Percentiles rank a stretch among this genome's conserved stretches.
Evolutionary conservation across 2,888 invertebrate species (phyloP).

Genomic region (Conops quadrifasciatus): DNA sequence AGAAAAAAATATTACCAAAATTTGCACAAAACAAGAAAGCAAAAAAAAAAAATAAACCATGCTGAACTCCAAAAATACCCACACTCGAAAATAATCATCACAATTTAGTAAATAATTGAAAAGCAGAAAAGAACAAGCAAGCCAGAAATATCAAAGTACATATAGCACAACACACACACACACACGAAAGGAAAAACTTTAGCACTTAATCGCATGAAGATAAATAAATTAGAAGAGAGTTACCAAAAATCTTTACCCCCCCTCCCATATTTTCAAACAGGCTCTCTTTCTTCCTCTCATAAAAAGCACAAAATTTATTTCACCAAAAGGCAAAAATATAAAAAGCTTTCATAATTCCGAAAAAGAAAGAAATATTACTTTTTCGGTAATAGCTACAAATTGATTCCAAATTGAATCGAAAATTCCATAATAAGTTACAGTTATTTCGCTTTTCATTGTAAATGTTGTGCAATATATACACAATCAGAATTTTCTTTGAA

Average conservation of each 20-base stretch:
- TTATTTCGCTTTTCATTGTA: slow-evolving; percentile 66
- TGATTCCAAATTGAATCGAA: slow-evolving; percentile 45
- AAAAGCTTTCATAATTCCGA: slow-evolving; percentile 18
- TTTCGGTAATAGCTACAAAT: slow-evolving; percentile 36
- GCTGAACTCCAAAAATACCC: background rate
- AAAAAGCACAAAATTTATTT: slow-evolving; percentile 54
- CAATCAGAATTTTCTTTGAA: slow-evolving; percentile 65
- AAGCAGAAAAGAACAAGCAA: background rate
- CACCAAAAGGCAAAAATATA: slow-evolving; percentile 29
- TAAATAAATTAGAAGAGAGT: no score
- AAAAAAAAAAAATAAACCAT: background rate
- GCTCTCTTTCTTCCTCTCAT: background rate
- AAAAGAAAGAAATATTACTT: slow-evolving; percentile 39
- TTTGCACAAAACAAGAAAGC: background rate
- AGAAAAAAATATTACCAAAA: background rate
- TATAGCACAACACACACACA: no score
- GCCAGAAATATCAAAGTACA: background rate
- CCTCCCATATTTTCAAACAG: background rate
- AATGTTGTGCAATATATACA: slow-evolving; percentile 65
- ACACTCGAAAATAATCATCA: background rate
- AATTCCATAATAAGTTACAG: slow-evolving; percentile 64
- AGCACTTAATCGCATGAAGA: background rate
- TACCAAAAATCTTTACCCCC: background rate
- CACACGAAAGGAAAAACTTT: background rate
- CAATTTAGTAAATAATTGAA: background rate